Evolutionary conservation across 2,113 vertebrate species (phyloP).

Genomic region (Conger conger): DNA sequence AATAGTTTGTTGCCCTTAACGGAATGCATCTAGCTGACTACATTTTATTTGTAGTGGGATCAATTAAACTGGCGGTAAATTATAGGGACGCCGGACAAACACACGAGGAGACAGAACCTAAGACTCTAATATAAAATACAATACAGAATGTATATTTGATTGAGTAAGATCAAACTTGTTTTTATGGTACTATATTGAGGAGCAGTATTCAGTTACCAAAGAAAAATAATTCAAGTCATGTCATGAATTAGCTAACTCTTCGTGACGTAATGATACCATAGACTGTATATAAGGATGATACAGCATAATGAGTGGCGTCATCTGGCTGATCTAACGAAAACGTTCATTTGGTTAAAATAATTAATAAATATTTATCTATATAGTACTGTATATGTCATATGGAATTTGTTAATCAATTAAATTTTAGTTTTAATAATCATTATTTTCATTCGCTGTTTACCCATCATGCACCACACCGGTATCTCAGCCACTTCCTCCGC

Average conservation of each 20-base stretch:
- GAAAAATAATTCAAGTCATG: too few species aligned
- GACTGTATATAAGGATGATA: not conserved
- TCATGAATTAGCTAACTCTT: too few species aligned
- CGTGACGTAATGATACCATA: too few species aligned
- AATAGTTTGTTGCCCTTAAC: not conserved
- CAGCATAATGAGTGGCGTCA: not conserved
- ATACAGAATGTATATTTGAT: too few species aligned
- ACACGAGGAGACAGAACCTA: too few species aligned
- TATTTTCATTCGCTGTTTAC: not conserved
- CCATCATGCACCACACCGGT: slow-evolving; percentile 31
- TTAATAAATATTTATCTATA: not conserved
- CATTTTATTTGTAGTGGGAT: not conserved
- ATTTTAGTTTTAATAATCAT: not conserved
- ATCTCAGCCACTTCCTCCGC: slow-evolving; percentile 11
- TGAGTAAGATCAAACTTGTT: too few species aligned
- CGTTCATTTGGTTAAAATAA: not conserved
- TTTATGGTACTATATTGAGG: too few species aligned
- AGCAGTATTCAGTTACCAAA: too few species aligned
- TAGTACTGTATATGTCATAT: not conserved
- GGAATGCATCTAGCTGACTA: not conserved
- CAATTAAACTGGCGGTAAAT: not conserved
- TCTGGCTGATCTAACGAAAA: not conserved
- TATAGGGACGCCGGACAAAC: not conserved
- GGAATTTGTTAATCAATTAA: not conserved
- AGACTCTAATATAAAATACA: too few species aligned